Evolutionary conservation across 1,140 invertebrate species (phyloP).

Genomic region (Protaetia brevitarsis): DNA sequence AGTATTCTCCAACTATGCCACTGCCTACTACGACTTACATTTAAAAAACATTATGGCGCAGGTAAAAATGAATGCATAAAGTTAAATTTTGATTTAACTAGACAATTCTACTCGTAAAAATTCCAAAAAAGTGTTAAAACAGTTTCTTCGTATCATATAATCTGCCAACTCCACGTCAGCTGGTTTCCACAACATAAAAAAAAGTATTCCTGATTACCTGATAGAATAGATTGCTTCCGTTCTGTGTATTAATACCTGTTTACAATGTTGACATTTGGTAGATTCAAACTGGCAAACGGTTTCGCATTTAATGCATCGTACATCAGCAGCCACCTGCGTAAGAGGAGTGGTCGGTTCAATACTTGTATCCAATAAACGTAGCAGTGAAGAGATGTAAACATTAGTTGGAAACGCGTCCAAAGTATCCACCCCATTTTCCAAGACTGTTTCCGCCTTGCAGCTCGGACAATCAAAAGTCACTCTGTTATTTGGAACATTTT

Average conservation of each 20-base stretch:
- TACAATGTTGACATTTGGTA: slow-evolving; percentile 55
- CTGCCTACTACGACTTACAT: no score
- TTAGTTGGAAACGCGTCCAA: slow-evolving; percentile 57
- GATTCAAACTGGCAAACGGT: slow-evolving; percentile 50
- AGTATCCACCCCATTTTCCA: slow-evolving; percentile 46
- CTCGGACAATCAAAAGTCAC: slow-evolving; percentile 37
- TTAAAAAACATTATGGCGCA: no score
- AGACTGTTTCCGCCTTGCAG: slow-evolving; percentile 41
- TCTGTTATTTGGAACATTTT: slow-evolving; percentile 14
- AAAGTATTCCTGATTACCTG: not conserved
- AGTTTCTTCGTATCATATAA: no score
- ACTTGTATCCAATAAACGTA: slow-evolving; percentile 48
- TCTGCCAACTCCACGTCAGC: no score
- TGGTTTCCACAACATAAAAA: no score
- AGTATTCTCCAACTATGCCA: no score
- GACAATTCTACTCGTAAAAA: no score
- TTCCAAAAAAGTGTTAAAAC: no score
- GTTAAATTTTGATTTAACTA: no score
- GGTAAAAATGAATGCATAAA: no score
- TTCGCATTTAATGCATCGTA: slow-evolving; percentile 49
- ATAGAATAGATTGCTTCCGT: not conserved
- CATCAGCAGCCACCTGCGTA: slow-evolving; percentile 41
- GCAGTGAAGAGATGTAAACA: slow-evolving; percentile 56
- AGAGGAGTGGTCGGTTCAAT: slow-evolving; percentile 26
- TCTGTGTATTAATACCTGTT: slow-evolving; percentile 48